Evolutionary conservation across 37 sponge, comb jelly and placozoan species (phyloP).

Genomic region (Dysidea cf. avara): DNA sequence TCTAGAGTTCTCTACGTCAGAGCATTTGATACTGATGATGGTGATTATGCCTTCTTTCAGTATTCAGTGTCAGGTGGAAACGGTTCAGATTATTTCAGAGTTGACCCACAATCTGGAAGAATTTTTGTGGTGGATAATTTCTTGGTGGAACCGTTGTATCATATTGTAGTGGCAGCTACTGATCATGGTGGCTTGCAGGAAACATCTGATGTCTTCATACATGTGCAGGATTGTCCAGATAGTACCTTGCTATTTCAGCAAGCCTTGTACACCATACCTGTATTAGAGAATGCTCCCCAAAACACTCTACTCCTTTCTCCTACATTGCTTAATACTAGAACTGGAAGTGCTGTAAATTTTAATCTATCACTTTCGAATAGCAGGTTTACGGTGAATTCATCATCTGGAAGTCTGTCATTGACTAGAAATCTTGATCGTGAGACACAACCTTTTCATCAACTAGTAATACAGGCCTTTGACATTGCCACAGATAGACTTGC

Average conservation of each 20-base stretch:
- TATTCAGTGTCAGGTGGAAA: slow-evolving; percentile 35
- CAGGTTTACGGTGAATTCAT: background rate
- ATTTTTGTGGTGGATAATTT: background rate
- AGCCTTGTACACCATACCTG: background rate
- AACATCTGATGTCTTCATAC: slow-evolving; percentile 10
- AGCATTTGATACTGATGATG: slow-evolving; percentile 58
- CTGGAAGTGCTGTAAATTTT: too few relatives aligned
- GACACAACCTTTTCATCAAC: background rate
- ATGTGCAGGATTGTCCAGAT: background rate
- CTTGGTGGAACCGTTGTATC: background rate
- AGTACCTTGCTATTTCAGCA: too few relatives aligned
- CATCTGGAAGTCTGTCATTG: background rate
- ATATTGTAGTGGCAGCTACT: slow-evolving; percentile 1
- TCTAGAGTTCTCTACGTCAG: slow-evolving; percentile 6
- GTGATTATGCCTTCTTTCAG: slow-evolving; percentile 16
- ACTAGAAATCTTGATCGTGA: background rate
- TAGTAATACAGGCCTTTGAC: slow-evolving; percentile 5
- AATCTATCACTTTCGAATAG: too few relatives aligned
- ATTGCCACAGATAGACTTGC: background rate
- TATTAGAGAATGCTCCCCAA: slow-evolving; percentile 4
- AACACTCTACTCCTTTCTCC: too few relatives aligned
- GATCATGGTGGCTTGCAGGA: slow-evolving; percentile 2
- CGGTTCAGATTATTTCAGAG: slow-evolving; percentile 14
- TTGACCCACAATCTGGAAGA: slow-evolving; percentile 11
- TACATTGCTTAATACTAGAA: too few relatives aligned